Evolutionary conservation across 2,888 invertebrate genomes (phyloP).

Genomic region (Philereme transversata): DNA sequence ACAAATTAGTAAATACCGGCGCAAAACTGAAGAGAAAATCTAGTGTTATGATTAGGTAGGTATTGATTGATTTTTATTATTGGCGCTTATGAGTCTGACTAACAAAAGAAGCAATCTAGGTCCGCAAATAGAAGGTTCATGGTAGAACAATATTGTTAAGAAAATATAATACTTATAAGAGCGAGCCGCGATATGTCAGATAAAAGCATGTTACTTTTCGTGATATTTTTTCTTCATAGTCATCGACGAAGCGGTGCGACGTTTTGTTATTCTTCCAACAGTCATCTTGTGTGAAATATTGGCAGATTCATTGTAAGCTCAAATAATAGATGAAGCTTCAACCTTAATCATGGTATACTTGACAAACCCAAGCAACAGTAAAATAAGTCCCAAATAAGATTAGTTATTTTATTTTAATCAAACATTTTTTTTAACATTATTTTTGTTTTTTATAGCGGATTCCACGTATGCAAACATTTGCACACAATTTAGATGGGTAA

Average conservation of each 20-base stretch:
- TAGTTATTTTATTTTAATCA: background rate
- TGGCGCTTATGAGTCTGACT: too few relatives aligned
- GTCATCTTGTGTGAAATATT: conserved; percentile 74
- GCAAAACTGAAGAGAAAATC: too few relatives aligned
- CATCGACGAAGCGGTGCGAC: conserved; percentile 40
- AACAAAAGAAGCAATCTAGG: too few relatives aligned
- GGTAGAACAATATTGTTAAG: too few relatives aligned
- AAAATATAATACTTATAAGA: background rate
- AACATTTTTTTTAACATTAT: background rate
- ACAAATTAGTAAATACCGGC: too few relatives aligned
- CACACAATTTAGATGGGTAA: too few relatives aligned
- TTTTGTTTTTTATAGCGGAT: background rate
- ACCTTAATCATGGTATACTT: conserved; percentile 45
- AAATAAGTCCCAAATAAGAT: background rate
- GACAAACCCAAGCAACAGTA: background rate
- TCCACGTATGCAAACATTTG: too few relatives aligned
- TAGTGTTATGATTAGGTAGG: too few relatives aligned
- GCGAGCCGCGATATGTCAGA: background rate
- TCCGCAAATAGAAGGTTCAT: too few relatives aligned
- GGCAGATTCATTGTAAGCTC: conserved; percentile 73
- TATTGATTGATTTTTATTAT: too few relatives aligned
- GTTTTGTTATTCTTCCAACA: conserved; percentile 61
- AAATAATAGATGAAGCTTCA: conserved; percentile 63
- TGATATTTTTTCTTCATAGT: conserved; percentile 31
- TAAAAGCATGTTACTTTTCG: conserved; percentile 6